Percentiles rank a stretch among this genome's conserved stretches.
These are phyloP conservation scores for Dendrolimus punctatus DNA, from an alignment of 1,140 invertebrate genomes.

Conservation along the genomic window DNA sequence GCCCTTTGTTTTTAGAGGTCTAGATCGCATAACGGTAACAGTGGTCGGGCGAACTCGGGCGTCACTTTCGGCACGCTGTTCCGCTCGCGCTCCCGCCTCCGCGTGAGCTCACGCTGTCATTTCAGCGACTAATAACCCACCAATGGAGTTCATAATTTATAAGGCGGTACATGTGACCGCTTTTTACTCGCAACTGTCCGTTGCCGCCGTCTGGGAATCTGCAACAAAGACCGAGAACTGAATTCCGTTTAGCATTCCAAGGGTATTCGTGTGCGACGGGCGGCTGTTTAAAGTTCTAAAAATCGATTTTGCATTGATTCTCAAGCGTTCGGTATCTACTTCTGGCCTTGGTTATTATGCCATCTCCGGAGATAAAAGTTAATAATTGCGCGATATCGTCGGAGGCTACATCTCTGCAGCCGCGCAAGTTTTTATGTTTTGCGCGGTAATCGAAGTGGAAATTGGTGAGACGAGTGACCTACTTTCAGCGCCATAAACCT, in stretches of 20 bases:
- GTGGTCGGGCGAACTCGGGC: constrained; percentile 13
- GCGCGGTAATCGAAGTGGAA: constrained; percentile 7
- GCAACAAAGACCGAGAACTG: constrained; percentile 51
- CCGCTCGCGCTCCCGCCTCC: constrained; percentile 4
- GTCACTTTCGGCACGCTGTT: constrained; percentile 30
- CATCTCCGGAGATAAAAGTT: too few relatives aligned
- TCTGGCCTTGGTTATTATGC: too few relatives aligned
- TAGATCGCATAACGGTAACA: constrained; percentile 56
- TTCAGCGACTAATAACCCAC: constrained; percentile 54
- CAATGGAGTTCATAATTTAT: constrained; percentile 56
- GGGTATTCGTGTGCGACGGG: constrained; percentile 46
- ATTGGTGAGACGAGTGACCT: constrained; percentile 40
- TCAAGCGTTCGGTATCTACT: neutral
- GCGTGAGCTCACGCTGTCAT: constrained; percentile 32
- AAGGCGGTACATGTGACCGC: constrained; percentile 54
- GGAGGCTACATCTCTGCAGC: neutral
- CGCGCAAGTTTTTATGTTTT: neutral
- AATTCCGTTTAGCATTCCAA: constrained; percentile 65
- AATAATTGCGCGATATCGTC: neutral
- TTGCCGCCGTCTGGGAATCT: constrained; percentile 65
- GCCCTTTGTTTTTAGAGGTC: constrained; percentile 44
- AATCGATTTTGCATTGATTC: constrained; percentile 51
- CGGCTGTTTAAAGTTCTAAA: constrained; percentile 45
- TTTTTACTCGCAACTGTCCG: constrained; percentile 50
- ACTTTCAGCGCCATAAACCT: constrained; percentile 49